Evolutionary conservation across 2,113 vertebrate genomes (phyloP), one percentile per base, ranked within the genome.

Genomic region (Rhagologus leucostigma): DNA sequence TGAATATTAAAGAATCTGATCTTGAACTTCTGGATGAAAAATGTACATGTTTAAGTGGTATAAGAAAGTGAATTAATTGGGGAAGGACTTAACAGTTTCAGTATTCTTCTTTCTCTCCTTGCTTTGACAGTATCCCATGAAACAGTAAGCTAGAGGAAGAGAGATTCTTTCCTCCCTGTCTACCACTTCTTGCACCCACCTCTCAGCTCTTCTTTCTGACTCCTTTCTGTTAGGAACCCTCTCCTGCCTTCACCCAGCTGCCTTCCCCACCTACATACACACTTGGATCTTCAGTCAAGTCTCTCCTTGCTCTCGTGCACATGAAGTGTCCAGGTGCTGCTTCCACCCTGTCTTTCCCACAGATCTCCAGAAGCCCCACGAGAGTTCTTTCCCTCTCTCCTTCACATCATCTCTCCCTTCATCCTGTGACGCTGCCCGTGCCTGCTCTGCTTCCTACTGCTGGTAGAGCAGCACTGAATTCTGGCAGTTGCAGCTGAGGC

Each of bases 401-500:
- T 57, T 79, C 42, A 17, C 59, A 24, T 11, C 30, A 23, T 23
- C 47, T 18, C 32, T 53, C 10, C 0, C 0, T 49, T n/a, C 21
- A 13, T 10, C 1, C 0, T 10, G 42, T 44, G 75, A 3, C 11
- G 2, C 47, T 64, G 16, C 59, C 33, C 1, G 0, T 32, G 65
- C 41, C 35, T 1, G 0, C 35, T 65, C 75, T 52, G 8, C 37
- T 84, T 63, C 29, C 16, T 16, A 0, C 30, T 68, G 49, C 78
- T 56, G 6, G 10, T 8, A 37, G 16, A 13, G 19, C 46, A 56
- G 39, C 30, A 6, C 29, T 29, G 30, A 22, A 18, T 76, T 81
- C 59, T 84, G 13, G 35, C 59, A 55, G 7, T 33, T 8, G 30
- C 11, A 9, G 24, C 4, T 56, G 35, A 52, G 26, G 30, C 2